These are phyloP conservation scores for Microdon myrmicae DNA, from an alignment of 2,888 invertebrate genomes.

Conservation along the genomic window DNA sequence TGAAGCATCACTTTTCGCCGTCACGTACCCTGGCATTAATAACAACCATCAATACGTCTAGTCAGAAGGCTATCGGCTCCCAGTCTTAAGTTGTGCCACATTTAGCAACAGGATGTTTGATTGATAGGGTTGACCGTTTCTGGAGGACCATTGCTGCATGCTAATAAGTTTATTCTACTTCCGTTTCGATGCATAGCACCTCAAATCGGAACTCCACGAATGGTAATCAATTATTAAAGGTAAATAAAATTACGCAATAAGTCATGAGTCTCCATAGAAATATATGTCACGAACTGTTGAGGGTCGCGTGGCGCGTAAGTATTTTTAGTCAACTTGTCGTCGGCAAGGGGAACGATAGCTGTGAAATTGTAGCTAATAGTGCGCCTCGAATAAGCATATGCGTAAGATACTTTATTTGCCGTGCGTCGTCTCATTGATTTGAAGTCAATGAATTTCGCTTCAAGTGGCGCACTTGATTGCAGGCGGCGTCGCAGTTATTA, in stretches of 20 bases:
- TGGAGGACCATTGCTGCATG: constrained; percentile 20
- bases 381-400: constrained; percentile 33
- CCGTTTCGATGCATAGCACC: constrained; percentile 10
- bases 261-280: background rate
- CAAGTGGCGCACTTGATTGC: constrained; percentile 3
- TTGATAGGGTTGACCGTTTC: constrained; percentile 33
- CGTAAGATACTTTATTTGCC: constrained; percentile 27
- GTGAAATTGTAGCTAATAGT: constrained; percentile 25
- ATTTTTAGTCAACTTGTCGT: background rate
- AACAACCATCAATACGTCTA: constrained; percentile 17
- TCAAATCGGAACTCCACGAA: constrained; percentile 4
- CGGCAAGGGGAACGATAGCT: constrained; percentile 4
- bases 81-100: constrained; percentile 12
- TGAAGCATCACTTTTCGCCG: constrained; percentile 16
- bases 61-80: no score
- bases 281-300: background rate
- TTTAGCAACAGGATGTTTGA: constrained; percentile 31
- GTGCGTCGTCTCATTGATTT: constrained; percentile 17
- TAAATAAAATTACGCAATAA: constrained; percentile 29
- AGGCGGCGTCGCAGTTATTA: constrained; percentile 18
- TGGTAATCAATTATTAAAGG: constrained; percentile 14
- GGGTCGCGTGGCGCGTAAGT: constrained; percentile 1
- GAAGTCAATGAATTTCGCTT: constrained; percentile 21
- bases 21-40: constrained; percentile 1
- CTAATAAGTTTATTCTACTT: constrained; percentile 24